A percentile compares a stretch with the other conserved stretches of the same genome.
phyloP scores from a whole-genome alignment of 1,140 invertebrate genomes.

The Drosophila navojoa region DNA sequence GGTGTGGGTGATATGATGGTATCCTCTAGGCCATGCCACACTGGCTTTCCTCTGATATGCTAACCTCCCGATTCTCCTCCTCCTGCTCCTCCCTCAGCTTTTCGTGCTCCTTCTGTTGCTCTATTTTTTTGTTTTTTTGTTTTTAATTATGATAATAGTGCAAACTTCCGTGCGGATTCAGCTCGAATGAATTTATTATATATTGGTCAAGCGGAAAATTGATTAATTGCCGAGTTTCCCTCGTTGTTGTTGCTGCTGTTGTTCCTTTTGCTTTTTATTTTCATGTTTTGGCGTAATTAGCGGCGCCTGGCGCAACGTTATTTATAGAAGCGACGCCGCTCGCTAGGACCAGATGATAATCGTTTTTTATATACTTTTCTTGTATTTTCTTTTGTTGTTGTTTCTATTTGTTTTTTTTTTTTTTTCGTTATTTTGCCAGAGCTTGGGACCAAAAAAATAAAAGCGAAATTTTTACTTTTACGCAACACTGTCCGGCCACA shows the following conservation, averaged over 20 bases:
- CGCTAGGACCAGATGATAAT: constrained; percentile 64
- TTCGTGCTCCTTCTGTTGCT: not conserved
- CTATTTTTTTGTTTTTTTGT: constrained; percentile 27
- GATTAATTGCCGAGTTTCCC: constrained; percentile 69
- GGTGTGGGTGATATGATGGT: constrained; percentile 1
- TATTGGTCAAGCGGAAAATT: constrained; percentile 79
- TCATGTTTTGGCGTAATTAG: constrained; percentile 80
- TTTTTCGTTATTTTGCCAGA: constrained; percentile 37
- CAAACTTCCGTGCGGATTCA: constrained; percentile 31
- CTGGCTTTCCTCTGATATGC: constrained; percentile 17
- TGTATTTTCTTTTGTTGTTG: too few species aligned
- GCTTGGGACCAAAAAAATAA: not conserved
- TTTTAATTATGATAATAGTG: constrained; percentile 54
- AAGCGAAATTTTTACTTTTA: constrained; percentile 38
- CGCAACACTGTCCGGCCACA: constrained; percentile 38
- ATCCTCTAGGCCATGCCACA: constrained; percentile 31
- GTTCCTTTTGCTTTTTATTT: constrained; percentile 53
- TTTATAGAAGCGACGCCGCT: constrained; percentile 60
- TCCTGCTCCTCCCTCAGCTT: not conserved
- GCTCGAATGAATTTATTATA: constrained; percentile 59
- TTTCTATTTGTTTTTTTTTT: constrained; percentile 38
- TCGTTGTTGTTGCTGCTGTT: constrained; percentile 27
- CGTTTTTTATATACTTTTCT: constrained; percentile 32
- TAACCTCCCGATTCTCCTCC: not conserved
- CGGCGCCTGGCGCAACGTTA: constrained; percentile 63